A percentile compares a stretch with the other conserved stretches of the same genome.
These are phyloP conservation scores for Lipotes vexillifer DNA, from an alignment of 2,113 vertebrate genomes.

Conservation along the genomic window DNA sequence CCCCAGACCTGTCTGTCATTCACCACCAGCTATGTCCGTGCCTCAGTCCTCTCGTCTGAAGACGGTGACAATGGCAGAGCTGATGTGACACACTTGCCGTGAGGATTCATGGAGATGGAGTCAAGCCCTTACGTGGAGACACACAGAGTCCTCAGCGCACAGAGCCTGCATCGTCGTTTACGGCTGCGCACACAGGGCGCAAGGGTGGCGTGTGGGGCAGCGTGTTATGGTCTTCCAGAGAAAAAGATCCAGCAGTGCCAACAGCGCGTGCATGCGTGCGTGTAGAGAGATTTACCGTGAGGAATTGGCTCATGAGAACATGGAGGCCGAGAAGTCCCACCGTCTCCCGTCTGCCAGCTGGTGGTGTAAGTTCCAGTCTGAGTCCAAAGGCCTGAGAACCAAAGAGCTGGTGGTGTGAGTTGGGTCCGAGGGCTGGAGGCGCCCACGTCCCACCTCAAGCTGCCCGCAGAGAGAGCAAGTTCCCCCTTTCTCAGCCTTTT, in stretches of 20 bases:
- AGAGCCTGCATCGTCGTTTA: fast-evolving
- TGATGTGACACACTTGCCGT: fast-evolving
- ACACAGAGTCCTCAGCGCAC: fast-evolving
- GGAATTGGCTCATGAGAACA: fast-evolving
- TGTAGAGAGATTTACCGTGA: fast-evolving
- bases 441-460: fast-evolving
- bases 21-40: fast-evolving
- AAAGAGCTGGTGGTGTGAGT: fast-evolving
- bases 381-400: not conserved
- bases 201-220: no score
- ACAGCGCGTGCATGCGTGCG: fast-evolving
- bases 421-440: fast-evolving
- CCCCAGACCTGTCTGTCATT: fast-evolving
- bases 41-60: not conserved
- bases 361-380: fast-evolving
- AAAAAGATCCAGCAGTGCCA: fast-evolving
- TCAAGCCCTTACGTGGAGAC: no score
- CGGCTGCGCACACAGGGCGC: fast-evolving
- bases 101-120: fast-evolving
- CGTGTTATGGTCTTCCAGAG: not conserved
- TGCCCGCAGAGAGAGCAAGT: not conserved
- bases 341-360: fast-evolving
- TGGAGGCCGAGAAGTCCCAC: not conserved
- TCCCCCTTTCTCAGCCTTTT: not conserved
- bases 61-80: fast-evolving